Evolutionary conservation across 2,113 vertebrate species (phyloP), one percentile per base, ranked within the genome.

Genomic region (Fulica atra): DNA sequence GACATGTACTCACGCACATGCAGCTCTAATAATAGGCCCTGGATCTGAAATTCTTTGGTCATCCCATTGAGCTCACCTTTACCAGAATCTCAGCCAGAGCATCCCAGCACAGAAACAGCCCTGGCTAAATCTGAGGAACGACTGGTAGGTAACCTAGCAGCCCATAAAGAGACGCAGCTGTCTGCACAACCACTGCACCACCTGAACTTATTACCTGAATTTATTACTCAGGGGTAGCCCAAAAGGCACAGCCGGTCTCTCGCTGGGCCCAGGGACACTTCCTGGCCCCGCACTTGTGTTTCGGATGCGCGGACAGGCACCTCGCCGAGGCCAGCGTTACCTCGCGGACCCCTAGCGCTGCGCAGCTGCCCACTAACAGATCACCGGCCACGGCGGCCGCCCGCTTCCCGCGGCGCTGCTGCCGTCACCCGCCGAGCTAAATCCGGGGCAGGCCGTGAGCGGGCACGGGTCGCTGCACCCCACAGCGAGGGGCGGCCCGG

Each of bases 161-260:
- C n/a, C n/a, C 23, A 5, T 0, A 56, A 11, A 29, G 33, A 48
- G 23, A 44, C 2, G 23, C 29, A 25, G 5, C 2, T 10, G 16
- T 7, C 5, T 10, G 19, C 69, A 35, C 60, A 7, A 48, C 18
- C 29, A 12, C 35, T 0, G 40, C 2, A 33, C 13, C 44, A 19
- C 46, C 63, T 5, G 12, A 35, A 2, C 35, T n/a, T n/a, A n/a
- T n/a, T n/a, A n/a, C n/a, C n/a, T n/a, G n/a, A n/a, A 6, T 4
- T 14, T 25, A 3, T 6, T 23, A 69, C 9, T 4, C 1, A 18
- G 35, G 42, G 48, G 29, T 15, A 21, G 40, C 72, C 31, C 44
- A 3, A 15, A 14, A 0, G 17, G 53, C 50, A 57, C 0, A 20
- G 64, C 51, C 44, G 3, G 3, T 36, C 16, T 26, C 78, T 8